phyloP scores from a whole-genome alignment of 2,888 invertebrate genomes.

The Sepioteuthis lessoniana region DNA sequence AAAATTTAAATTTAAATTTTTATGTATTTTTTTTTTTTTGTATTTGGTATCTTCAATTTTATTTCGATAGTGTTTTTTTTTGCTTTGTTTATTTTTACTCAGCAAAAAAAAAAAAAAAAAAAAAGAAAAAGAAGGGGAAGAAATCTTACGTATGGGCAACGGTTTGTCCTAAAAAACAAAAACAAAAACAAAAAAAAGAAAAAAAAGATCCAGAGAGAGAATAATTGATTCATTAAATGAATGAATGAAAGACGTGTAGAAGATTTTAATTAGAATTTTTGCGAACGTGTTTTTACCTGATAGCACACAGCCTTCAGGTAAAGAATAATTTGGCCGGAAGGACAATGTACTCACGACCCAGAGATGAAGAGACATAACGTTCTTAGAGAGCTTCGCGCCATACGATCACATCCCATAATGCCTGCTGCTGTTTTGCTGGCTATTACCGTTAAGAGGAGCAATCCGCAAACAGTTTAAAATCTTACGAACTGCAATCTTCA shows the following conservation, averaged over 20 bases:
- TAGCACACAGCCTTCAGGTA: background rate
- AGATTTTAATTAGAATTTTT: slow-evolving; percentile 13
- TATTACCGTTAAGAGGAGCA: background rate
- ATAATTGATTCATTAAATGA: background rate
- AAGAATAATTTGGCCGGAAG: background rate
- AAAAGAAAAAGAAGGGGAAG: background rate
- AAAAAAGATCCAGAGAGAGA: background rate
- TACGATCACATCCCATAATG: background rate
- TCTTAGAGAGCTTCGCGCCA: background rate
- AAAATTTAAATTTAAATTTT: slow-evolving; percentile 33
- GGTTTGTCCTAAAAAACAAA: background rate
- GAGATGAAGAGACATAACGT: background rate
- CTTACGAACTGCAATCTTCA: slow-evolving; percentile 15
- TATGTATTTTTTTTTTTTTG: background rate
- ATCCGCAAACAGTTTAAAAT: background rate
- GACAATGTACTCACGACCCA: background rate
- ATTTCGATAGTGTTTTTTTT: no score
- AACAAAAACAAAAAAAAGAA: background rate
- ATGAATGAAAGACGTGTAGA: background rate
- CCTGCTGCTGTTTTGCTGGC: background rate
- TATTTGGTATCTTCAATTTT: background rate
- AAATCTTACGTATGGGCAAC: background rate
- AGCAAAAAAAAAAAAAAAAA: background rate
- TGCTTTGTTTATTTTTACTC: background rate
- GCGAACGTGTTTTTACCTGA: background rate